phyloP scores from a whole-genome alignment of 2,113 vertebrate genomes.

The Apus apus region DNA sequence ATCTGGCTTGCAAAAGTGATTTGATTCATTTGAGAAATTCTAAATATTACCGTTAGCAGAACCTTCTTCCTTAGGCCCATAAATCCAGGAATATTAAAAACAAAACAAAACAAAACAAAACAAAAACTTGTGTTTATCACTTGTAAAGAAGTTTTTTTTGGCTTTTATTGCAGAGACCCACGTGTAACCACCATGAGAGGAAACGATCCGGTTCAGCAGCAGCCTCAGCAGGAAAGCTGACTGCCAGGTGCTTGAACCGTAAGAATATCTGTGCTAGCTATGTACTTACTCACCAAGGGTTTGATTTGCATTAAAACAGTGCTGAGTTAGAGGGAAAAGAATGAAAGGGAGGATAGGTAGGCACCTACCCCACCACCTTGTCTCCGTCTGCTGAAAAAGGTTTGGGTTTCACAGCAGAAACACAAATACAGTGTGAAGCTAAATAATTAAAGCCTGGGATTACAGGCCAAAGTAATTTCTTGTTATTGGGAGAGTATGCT shows the following conservation, averaged over 20 bases:
- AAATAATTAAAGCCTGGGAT: constrained; percentile 55
- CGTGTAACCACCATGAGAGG: not conserved
- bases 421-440: constrained; percentile 16
- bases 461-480: not conserved
- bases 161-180: not conserved
- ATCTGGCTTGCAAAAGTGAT: not conserved
- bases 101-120: not conserved
- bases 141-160: not conserved
- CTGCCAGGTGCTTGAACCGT: constrained; percentile 8
- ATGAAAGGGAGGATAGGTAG: not conserved
- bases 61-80: not conserved
- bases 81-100: not conserved
- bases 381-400: not conserved
- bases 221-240: not conserved
- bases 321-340: not conserved
- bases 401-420: constrained; percentile 45
- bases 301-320: constrained; percentile 37
- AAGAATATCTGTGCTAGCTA: constrained; percentile 13
- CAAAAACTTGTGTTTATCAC: not conserved
- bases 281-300: not conserved
- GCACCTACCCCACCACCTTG: not conserved
- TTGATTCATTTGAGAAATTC: not conserved
- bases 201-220: not conserved
- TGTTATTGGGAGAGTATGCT: not conserved
- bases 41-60: not conserved